Percentiles rank a stretch among this genome's conserved stretches.
Conservation (phyloP, 2,113 vertebrate species). For the Myanophis thanlyinensis region DNA sequence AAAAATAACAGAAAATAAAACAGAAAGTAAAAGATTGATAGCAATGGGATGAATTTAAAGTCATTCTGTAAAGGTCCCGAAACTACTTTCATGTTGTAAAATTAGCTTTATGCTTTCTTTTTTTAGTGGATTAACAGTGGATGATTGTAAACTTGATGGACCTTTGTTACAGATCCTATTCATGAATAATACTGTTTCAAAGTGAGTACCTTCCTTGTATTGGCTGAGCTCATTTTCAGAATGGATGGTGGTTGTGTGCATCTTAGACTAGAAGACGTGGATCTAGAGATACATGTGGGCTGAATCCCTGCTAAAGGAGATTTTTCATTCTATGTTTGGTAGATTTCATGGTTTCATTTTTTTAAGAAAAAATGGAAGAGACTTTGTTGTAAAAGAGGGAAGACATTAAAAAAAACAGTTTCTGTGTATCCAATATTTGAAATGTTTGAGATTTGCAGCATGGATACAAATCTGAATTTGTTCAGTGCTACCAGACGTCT, state of each 20-base stretch:
- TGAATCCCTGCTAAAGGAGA: background rate
- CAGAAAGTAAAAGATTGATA: background rate
- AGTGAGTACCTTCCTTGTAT: conserved; percentile 77
- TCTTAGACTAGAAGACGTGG: background rate
- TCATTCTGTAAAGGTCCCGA: background rate
- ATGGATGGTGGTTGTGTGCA: background rate
- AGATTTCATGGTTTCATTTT: background rate
- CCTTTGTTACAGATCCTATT: conserved; percentile 92
- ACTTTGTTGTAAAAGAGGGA: background rate
- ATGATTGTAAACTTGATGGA: conserved; percentile 82
- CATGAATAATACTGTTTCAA: conserved; percentile 92
- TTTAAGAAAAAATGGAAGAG: background rate
- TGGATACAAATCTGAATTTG: background rate
- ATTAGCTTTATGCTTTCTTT: conserved; percentile 27
- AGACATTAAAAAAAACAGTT: background rate
- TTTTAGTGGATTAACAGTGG: conserved; percentile 82
- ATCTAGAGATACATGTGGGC: background rate
- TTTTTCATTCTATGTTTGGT: background rate
- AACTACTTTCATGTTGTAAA: background rate
- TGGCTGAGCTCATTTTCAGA: background rate
- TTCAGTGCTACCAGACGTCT: background rate
- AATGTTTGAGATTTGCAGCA: background rate
- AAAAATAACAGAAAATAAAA: background rate
- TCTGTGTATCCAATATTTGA: background rate
- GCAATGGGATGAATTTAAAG: background rate